Conservation (phyloP, 2,113 vertebrate species). For the Saccopteryx bilineata region DNA sequence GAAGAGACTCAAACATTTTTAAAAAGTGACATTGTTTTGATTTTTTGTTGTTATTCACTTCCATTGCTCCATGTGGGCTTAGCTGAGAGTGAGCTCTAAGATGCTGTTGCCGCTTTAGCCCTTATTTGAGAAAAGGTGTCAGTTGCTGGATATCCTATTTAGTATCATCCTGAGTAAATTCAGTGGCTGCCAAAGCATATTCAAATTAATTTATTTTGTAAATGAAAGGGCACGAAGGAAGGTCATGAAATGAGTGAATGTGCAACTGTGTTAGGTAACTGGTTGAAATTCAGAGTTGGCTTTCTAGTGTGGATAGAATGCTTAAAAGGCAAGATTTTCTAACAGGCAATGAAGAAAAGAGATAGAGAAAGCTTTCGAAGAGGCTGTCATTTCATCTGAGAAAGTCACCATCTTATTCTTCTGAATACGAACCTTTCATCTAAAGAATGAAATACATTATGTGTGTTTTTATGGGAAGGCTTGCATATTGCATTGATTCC, state of each 20-base stretch:
- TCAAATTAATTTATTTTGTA: constrained; percentile 41
- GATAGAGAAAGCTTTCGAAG: background rate
- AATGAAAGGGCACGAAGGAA: constrained; percentile 53
- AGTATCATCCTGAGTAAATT: background rate
- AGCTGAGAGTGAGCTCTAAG: background rate
- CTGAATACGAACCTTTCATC: background rate
- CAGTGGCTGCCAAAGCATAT: constrained; percentile 10
- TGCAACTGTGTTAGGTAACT: background rate
- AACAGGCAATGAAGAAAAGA: constrained; percentile 22
- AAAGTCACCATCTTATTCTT: constrained; percentile 34
- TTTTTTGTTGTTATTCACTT: background rate
- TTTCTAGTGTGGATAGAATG: constrained; percentile 2
- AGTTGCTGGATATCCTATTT: constrained; percentile 35
- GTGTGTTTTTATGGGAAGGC: background rate
- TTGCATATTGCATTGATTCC: background rate
- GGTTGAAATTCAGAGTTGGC: constrained; percentile 23
- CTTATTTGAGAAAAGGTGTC: background rate
- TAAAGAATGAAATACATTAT: constrained; percentile 15
- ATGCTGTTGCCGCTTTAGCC: background rate
- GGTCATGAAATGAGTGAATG: background rate
- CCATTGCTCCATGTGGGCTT: accelerated
- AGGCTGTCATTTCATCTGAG: background rate
- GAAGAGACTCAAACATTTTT: background rate
- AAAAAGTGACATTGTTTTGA: background rate
- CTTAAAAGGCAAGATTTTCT: constrained; percentile 3